phyloP scores from a whole-genome alignment of 2,797 vertebrate species.

The Ceyx erithaca region DNA sequence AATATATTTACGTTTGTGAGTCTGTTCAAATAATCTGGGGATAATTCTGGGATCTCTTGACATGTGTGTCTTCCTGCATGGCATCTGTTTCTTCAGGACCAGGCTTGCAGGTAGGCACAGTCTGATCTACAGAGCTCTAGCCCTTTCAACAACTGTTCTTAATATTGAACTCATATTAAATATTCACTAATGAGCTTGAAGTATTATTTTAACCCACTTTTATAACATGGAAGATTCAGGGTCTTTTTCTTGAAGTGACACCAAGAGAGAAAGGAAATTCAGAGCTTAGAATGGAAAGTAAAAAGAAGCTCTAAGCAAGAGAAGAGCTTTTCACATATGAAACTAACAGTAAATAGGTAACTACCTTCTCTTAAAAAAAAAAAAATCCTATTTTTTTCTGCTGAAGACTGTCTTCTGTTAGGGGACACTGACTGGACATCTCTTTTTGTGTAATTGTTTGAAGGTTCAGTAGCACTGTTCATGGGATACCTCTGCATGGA shows the following conservation, averaged over 20 bases:
- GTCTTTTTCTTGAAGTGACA: neutral
- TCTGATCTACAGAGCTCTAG: neutral
- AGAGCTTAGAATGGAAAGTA: neutral
- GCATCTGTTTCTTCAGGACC: neutral
- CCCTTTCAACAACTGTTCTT: neutral
- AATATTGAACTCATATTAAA: neutral
- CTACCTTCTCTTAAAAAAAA: neutral
- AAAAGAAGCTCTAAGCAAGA: neutral
- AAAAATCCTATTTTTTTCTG: neutral
- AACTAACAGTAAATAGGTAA: neutral
- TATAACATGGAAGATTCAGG: neutral
- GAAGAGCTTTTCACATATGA: neutral
- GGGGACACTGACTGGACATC: neutral
- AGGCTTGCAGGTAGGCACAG: neutral
- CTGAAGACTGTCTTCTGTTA: neutral
- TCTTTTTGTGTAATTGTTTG: neutral
- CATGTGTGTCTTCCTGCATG: neutral
- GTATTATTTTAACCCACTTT: neutral
- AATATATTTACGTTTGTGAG: neutral
- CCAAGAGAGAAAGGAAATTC: neutral
- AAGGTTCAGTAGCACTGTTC: neutral
- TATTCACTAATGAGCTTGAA: neutral
- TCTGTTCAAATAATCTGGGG: neutral
- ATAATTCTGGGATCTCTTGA: neutral
- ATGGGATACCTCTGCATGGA: neutral